These are phyloP conservation scores for Mactra quadrangularis DNA, from an alignment of 1,140 invertebrate species.

Conservation along the genomic window DNA sequence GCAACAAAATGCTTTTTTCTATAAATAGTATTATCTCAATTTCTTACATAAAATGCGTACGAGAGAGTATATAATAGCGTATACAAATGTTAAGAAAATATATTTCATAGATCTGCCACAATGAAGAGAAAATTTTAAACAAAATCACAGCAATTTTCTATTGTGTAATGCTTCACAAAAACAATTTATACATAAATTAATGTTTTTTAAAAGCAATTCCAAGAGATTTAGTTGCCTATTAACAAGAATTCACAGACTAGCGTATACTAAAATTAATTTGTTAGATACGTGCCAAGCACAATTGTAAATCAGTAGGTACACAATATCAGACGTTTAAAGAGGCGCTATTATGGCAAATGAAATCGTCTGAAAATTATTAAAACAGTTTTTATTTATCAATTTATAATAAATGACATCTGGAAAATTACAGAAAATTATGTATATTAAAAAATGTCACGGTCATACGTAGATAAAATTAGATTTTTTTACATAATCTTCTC, in stretches of 20 bases:
- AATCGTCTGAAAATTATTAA: constrained; percentile 1
- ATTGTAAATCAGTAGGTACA: constrained; percentile 6
- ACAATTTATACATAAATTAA: constrained; percentile 32
- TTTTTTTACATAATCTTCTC: no score
- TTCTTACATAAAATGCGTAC: no score
- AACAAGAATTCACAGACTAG: no score
- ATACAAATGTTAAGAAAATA: no score
- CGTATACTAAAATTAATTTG: constrained; percentile 20
- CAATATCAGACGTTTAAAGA: constrained; percentile 5
- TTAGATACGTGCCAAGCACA: background rate
- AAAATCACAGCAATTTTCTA: constrained; percentile 15
- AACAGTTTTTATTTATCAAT: background rate
- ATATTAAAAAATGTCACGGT: no score
- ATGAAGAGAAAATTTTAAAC: background rate
- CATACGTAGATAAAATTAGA: no score
- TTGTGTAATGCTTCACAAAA: constrained; percentile 1
- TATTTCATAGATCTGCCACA: no score
- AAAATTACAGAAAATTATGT: background rate
- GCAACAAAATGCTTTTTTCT: no score
- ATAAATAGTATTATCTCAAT: no score
- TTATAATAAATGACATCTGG: constrained; percentile 1
- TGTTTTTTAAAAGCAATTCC: background rate
- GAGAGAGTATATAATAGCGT: no score
- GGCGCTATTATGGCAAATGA: background rate
- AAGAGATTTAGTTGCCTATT: background rate